Conservation (phyloP, 1,140 invertebrate genomes). For the Aradophagus sp. region DNA sequence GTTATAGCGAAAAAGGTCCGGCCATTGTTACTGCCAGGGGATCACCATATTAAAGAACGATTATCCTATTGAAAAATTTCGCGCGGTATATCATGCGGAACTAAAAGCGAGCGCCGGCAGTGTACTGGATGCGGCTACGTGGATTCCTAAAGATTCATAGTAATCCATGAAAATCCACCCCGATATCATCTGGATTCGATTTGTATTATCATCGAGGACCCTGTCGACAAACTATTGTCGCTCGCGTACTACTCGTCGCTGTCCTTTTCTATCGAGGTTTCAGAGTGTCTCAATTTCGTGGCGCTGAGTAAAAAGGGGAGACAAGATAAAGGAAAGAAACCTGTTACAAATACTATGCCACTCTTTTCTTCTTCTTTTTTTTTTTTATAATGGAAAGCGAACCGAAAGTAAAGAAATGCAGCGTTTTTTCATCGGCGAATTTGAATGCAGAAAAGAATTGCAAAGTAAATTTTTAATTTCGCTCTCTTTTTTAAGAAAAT, state of each 20-base stretch:
- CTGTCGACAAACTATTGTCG: slow-evolving; percentile 6
- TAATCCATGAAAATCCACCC: slow-evolving; percentile 31
- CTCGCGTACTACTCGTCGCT: slow-evolving; percentile 2
- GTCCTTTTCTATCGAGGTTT: too few relatives aligned
- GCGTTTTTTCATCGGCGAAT: too few relatives aligned
- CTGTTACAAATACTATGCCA: too few relatives aligned
- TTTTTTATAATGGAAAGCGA: too few relatives aligned
- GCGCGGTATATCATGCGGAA: neutral
- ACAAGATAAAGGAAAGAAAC: too few relatives aligned
- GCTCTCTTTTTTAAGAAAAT: too few relatives aligned
- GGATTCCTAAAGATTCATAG: slow-evolving; percentile 34
- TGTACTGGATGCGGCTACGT: slow-evolving; percentile 1
- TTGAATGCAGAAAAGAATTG: too few relatives aligned
- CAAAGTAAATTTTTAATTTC: too few relatives aligned
- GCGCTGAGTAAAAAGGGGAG: too few relatives aligned
- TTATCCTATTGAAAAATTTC: slow-evolving; percentile 23
- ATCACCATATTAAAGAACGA: slow-evolving; percentile 26
- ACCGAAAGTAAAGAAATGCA: too few relatives aligned
- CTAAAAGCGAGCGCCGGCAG: neutral
- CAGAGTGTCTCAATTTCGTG: too few relatives aligned
- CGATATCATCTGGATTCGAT: slow-evolving; percentile 30
- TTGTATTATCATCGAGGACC: slow-evolving; percentile 16
- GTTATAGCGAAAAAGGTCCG: slow-evolving; percentile 14
- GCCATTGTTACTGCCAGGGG: slow-evolving; percentile 3
- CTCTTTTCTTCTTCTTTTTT: too few relatives aligned